Conservation (phyloP, 1,140 invertebrate species). For the Cotesia chilonis region DNA sequence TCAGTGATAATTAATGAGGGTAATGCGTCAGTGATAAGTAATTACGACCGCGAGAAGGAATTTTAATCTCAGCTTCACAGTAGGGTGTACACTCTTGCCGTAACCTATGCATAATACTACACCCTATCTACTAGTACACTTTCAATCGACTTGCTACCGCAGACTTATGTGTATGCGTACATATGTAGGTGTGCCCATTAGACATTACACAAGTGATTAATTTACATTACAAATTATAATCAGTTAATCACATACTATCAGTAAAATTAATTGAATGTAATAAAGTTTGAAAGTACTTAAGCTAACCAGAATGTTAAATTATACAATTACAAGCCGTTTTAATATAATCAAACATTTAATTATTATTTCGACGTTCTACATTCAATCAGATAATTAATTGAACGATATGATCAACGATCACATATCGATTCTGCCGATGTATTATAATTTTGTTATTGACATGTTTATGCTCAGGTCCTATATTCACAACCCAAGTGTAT, state of each 20-base stretch:
- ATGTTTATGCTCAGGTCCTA: no score
- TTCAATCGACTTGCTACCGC: background rate
- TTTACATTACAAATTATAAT: conserved; percentile 32
- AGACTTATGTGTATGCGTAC: background rate
- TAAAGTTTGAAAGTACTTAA: conserved; percentile 8
- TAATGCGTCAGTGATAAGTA: conserved; percentile 35
- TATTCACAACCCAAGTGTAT: no score
- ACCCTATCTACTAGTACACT: background rate
- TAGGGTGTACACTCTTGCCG: background rate
- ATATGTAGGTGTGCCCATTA: background rate
- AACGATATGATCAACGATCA: no score
- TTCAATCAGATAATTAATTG: no score
- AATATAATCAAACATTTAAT: no score
- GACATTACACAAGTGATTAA: conserved; percentile 24
- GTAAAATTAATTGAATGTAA: conserved; percentile 13
- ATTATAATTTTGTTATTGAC: no score
- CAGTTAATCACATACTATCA: background rate
- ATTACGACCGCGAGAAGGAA: conserved; percentile 25
- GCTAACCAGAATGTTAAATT: no score
- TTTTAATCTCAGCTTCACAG: background rate
- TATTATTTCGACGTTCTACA: no score
- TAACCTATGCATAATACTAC: background rate
- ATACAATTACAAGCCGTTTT: no score
- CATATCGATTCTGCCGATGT: no score
- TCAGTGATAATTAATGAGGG: conserved; percentile 29